Evolutionary conservation across 2,888 invertebrate species (phyloP), one percentile per base, ranked within the genome.

Genomic region (Ditula angustiorana): DNA sequence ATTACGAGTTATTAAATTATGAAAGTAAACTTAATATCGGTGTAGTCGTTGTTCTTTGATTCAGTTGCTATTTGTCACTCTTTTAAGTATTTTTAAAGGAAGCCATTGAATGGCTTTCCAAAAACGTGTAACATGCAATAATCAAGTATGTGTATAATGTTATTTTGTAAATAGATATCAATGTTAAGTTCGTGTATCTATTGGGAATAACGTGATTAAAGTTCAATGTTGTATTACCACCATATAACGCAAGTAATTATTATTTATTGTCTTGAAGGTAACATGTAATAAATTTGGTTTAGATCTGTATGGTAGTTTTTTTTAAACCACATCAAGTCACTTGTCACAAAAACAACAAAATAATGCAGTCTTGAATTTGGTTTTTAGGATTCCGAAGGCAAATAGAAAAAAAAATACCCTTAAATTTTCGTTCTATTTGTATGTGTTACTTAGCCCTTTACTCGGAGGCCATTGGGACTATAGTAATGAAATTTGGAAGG

Each of bases 251-350:
- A 74, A 72, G 74, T 74, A 72, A 77, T 78, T 81, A 84, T 86
- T 83, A 84, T 84, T 83, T 82, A 78, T 78, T 81, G 78, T 79
- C 80, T 83, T 75, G 75, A 76, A 69, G 71, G 77, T 73, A 72
- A 75, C 74, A 76, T 75, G 71, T 75, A 87, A 85, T 88, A 89
- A 86, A 89, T 70, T 74, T 82, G 81, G 80, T 80, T 83, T 86
- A 85, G 86, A 89, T 88, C 86, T 88, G 86, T 77, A 73, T 77
- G 76, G 78, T 85, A 77, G 83, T 88, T 86, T 83, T 73, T 69
- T 67, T 72, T 30, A 46, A 13, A 28, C 28, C 8, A 24, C 16
- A n/a, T 16, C 26, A n/a, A n/a, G n/a, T n/a, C n/a, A n/a, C n/a
- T n/a, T n/a, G n/a, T n/a, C n/a, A n/a, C n/a, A n/a, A n/a, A n/a